Conservation (phyloP, 2,113 vertebrate genomes). For the Caretta caretta region DNA sequence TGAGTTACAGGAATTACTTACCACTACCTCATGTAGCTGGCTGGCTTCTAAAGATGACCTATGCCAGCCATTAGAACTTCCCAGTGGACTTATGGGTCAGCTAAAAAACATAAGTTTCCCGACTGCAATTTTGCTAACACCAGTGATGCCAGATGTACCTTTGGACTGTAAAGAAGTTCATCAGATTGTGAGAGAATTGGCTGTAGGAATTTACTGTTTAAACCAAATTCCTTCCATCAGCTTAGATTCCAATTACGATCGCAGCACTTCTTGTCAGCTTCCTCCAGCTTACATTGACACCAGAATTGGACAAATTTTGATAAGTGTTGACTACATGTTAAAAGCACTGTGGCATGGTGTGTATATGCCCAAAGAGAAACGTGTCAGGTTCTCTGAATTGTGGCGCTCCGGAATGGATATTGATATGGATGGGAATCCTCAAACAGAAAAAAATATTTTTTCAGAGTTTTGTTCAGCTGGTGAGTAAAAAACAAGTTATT, state of each 20-base stretch:
- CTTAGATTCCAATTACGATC: slow-evolving; percentile 77
- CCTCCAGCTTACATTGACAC: slow-evolving; percentile 80
- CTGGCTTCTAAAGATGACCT: slow-evolving; percentile 71
- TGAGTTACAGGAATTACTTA: slow-evolving; percentile 78
- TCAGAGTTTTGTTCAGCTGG: slow-evolving; percentile 78
- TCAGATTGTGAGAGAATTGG: slow-evolving; percentile 80
- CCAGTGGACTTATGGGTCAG: slow-evolving; percentile 76
- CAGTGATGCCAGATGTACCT: slow-evolving; percentile 60
- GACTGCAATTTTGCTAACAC: slow-evolving; percentile 72
- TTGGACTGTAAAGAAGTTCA: slow-evolving; percentile 81
- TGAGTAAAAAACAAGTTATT: slow-evolving; percentile 26
- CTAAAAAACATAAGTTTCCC: slow-evolving; percentile 67
- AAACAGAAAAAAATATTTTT: slow-evolving; percentile 71
- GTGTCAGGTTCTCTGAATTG: slow-evolving; percentile 76
- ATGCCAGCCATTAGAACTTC: slow-evolving; percentile 50
- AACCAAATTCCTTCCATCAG: slow-evolving; percentile 81
- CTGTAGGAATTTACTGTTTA: slow-evolving; percentile 80
- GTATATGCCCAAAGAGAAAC: slow-evolving; percentile 76
- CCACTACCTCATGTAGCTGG: slow-evolving; percentile 71
- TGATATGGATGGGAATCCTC: slow-evolving; percentile 72
- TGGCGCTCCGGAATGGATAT: slow-evolving; percentile 78
- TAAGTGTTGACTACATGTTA: slow-evolving; percentile 75
- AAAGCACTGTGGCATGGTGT: slow-evolving; percentile 84
- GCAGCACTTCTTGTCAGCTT: slow-evolving; percentile 78
- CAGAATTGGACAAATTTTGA: slow-evolving; percentile 78